These are phyloP conservation scores for Mizuhopecten yessoensis DNA, from an alignment of 1,140 invertebrate genomes.

Conservation along the genomic window DNA sequence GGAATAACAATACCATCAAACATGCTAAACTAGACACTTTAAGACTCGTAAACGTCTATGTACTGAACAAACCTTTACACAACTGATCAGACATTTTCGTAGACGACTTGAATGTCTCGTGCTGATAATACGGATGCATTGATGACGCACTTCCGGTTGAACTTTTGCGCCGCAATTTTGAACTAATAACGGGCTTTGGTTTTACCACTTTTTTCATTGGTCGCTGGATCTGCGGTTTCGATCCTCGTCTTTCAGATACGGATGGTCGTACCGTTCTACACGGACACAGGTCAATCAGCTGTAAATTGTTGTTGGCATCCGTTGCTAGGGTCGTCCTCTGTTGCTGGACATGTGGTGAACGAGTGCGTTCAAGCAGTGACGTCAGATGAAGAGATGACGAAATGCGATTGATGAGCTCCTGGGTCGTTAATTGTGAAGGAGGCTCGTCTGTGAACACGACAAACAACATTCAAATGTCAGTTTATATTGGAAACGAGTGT, in stretches of 20 bases:
- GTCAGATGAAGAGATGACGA: too few relatives aligned
- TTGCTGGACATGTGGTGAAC: not conserved
- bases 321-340: not conserved
- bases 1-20: too few relatives aligned
- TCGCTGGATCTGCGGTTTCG: not conserved
- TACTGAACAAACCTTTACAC: too few relatives aligned
- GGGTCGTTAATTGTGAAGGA: too few relatives aligned
- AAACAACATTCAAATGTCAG: too few relatives aligned
- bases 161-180: not conserved
- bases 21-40: too few relatives aligned
- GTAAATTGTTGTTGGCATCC: not conserved
- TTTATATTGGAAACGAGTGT: too few relatives aligned
- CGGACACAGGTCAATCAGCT: not conserved
- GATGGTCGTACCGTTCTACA: not conserved
- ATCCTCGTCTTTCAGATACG: not conserved
- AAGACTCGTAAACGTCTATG: too few relatives aligned
- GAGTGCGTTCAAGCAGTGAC: not conserved
- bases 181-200: conserved; percentile 14
- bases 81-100: too few relatives aligned
- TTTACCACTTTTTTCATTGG: not conserved
- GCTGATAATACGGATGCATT: too few relatives aligned
- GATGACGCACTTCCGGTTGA: conserved; percentile 13
- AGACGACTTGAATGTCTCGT: not conserved
- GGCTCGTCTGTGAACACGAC: too few relatives aligned
- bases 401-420: too few relatives aligned